Conservation (phyloP, 1,140 invertebrate species). For the Trialeurodes vaporariorum region DNA sequence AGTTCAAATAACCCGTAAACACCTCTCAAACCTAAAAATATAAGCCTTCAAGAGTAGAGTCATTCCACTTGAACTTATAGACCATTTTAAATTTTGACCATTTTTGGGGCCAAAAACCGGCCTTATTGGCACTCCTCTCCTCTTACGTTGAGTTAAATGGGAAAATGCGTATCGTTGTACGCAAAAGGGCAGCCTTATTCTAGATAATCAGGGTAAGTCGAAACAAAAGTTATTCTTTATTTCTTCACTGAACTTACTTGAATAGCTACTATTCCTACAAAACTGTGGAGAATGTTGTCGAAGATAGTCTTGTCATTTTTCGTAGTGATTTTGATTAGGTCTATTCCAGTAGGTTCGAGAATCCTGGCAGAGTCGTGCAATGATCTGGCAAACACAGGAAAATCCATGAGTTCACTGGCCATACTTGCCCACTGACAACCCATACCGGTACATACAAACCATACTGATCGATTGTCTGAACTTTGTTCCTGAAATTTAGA, state of each 20-base stretch:
- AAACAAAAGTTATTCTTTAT: too few relatives aligned
- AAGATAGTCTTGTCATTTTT: slow-evolving; percentile 41
- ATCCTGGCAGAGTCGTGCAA: slow-evolving; percentile 42
- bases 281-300: slow-evolving; percentile 46
- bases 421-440: slow-evolving; percentile 50
- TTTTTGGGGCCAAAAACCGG: too few relatives aligned
- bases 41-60: too few relatives aligned
- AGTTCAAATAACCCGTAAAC: too few relatives aligned
- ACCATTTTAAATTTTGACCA: too few relatives aligned
- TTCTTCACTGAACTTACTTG: slow-evolving; percentile 50
- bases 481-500: neutral
- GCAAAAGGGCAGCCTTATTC: too few relatives aligned
- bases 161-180: too few relatives aligned
- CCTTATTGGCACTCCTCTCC: too few relatives aligned
- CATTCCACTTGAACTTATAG: too few relatives aligned
- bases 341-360: slow-evolving; percentile 42
- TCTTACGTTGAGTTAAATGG: too few relatives aligned
- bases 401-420: slow-evolving; percentile 43
- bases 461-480: neutral
- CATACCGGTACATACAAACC: slow-evolving; percentile 48
- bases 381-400: slow-evolving; percentile 49
- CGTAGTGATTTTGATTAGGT: slow-evolving; percentile 46
- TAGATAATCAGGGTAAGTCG: too few relatives aligned
- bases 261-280: slow-evolving; percentile 62
- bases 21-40: too few relatives aligned